phyloP scores from a whole-genome alignment of 2,888 invertebrate species.

The Flabesymbios commensalis region DNA sequence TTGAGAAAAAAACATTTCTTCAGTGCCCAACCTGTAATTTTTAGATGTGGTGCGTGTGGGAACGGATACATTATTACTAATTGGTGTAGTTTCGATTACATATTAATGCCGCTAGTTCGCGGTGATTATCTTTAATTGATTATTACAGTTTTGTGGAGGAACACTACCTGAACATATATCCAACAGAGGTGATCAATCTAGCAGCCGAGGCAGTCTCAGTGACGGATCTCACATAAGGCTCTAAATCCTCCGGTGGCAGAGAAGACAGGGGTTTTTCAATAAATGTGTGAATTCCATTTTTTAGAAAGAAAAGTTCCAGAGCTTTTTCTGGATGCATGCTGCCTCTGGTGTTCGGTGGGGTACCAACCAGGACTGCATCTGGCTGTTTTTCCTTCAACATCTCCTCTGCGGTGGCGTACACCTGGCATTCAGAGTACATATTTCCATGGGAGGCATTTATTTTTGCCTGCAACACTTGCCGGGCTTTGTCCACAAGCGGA shows the following conservation, averaged over 20 bases:
- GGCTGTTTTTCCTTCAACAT: constrained; percentile 8
- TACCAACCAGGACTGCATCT: constrained; percentile 14
- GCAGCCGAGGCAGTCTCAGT: not conserved
- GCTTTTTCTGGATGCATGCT: constrained; percentile 5
- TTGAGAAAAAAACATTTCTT: too few species aligned
- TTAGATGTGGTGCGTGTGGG: too few species aligned
- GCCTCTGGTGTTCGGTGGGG: constrained; percentile 13
- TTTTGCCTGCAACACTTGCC: constrained; percentile 1
- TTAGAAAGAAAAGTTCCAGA: constrained; percentile 13
- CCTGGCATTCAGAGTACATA: constrained; percentile 10
- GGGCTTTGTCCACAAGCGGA: constrained; percentile 1
- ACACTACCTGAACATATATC: constrained; percentile 30
- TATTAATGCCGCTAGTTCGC: too few species aligned
- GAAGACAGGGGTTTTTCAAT: constrained; percentile 25
- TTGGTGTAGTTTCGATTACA: too few species aligned
- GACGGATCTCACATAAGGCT: constrained; percentile 7
- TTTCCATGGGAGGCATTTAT: not conserved
- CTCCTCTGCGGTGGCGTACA: constrained; percentile 11
- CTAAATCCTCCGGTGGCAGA: constrained; percentile 3
- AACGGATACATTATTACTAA: too few species aligned
- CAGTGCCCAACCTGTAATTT: too few species aligned
- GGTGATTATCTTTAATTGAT: too few species aligned
- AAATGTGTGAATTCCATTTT: constrained; percentile 19
- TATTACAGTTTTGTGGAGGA: too few species aligned
- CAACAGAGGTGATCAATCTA: constrained; percentile 13